These are phyloP conservation scores for Apodemia duryi DNA, from an alignment of 2,888 invertebrate species.

Conservation along the genomic window DNA sequence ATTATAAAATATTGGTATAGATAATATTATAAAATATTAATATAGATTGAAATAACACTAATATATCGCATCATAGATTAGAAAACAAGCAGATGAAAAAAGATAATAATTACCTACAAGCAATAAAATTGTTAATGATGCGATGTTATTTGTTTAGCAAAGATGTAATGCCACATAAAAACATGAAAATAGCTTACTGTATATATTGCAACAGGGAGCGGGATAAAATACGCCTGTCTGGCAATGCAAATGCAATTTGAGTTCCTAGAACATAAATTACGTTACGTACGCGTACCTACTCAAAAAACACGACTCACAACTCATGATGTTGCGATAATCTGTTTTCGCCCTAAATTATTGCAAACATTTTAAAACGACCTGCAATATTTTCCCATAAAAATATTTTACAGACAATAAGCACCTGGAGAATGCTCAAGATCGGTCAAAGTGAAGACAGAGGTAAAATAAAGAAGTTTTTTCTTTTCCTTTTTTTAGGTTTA, in stretches of 20 bases:
- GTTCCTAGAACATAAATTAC: neutral
- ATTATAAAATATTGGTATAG: no score
- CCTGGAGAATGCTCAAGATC: no score
- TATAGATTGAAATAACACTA: no score
- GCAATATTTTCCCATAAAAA: neutral
- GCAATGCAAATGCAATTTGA: constrained; percentile 9
- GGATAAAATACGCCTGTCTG: neutral
- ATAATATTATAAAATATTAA: no score
- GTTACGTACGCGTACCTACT: neutral
- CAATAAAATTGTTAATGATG: no score
- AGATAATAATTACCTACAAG: no score
- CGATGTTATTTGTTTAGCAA: no score
- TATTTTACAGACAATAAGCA: neutral
- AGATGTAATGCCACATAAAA: no score
- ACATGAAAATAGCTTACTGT: neutral
- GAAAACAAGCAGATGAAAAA: no score
- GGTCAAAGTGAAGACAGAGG: no score
- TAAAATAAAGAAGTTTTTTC: no score
- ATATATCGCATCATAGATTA: neutral
- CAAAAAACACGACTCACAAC: neutral
- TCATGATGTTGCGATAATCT: constrained; percentile 3
- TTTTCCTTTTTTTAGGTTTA: no score
- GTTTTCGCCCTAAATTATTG: neutral
- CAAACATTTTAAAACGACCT: neutral
- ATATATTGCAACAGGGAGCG: neutral